These are phyloP conservation scores for Coleophora flavipennella DNA, from an alignment of 2,888 invertebrate species.

Conservation along the genomic window DNA sequence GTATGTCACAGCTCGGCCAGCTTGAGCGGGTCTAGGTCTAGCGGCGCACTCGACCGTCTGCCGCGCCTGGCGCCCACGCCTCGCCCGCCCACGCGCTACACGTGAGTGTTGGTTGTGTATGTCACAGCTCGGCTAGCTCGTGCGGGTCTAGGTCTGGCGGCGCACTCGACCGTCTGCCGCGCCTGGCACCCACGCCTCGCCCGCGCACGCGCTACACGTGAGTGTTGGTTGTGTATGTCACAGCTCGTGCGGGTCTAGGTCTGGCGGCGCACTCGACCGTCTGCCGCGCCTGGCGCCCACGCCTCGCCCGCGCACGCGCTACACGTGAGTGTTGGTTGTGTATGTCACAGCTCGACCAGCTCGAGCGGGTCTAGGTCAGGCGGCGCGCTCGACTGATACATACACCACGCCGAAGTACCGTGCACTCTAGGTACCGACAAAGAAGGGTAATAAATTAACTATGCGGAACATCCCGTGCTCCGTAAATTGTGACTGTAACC, in stretches of 20 bases:
- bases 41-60: conserved; percentile 41
- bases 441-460: no score
- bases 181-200: conserved; percentile 47
- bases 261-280: conserved; percentile 42
- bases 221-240: no score
- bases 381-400: conserved; percentile 41
- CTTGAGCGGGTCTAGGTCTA: conserved; percentile 63
- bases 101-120: conserved; percentile 39
- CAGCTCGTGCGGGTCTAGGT: conserved; percentile 66
- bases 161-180: conserved; percentile 43
- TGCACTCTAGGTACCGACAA: no score
- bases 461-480: no score
- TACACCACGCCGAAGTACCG: conserved; percentile 48
- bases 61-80: conserved; percentile 52
- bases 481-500: no score
- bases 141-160: conserved; percentile 62
- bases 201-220: conserved; percentile 57
- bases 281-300: conserved; percentile 51
- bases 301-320: conserved; percentile 50
- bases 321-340: conserved; percentile 42
- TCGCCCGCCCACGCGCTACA: conserved; percentile 51
- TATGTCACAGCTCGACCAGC: conserved; percentile 62
- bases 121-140: conserved; percentile 62
- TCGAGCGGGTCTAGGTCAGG: conserved; percentile 64
- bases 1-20: conserved; percentile 60